Conservation (phyloP, 2,797 vertebrate genomes). For the Melanotaenia trifasciata region DNA sequence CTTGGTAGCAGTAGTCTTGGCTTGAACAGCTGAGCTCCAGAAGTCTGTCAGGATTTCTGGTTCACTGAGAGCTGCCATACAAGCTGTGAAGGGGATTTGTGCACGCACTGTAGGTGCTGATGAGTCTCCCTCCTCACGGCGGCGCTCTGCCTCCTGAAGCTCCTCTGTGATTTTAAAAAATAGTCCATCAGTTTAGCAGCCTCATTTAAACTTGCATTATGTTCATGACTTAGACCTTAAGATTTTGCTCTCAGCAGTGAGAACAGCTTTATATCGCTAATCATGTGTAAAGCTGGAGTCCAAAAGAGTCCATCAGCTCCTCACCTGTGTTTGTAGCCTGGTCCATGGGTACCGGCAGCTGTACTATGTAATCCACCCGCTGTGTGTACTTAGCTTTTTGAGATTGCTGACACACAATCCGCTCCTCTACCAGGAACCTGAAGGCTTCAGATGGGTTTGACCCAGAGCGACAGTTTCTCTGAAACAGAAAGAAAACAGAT, state of each 20-base stretch:
- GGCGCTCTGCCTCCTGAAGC: slow-evolving; percentile 92
- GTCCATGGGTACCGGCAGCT: slow-evolving; percentile 97
- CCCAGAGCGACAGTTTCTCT: slow-evolving; percentile 98
- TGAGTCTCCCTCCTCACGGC: slow-evolving; percentile 91
- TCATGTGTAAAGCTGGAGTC: background rate
- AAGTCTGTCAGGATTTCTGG: slow-evolving; percentile 97
- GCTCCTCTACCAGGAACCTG: slow-evolving; percentile 96
- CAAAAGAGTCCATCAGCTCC: background rate
- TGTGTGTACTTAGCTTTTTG: slow-evolving; percentile 98
- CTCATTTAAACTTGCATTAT: background rate
- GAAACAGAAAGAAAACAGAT: background rate
- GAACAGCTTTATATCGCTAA: background rate
- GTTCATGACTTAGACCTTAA: background rate
- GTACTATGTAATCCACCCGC: slow-evolving; percentile 98
- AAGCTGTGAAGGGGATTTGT: slow-evolving; percentile 95
- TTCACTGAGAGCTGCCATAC: slow-evolving; percentile 95
- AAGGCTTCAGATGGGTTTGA: slow-evolving; percentile 97
- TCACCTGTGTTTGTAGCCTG: slow-evolving; percentile 96
- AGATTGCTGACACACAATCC: slow-evolving; percentile 96
- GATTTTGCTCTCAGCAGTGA: background rate
- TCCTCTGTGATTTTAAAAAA: slow-evolving; percentile 84
- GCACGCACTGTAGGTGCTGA: slow-evolving; percentile 90
- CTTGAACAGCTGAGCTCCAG: slow-evolving; percentile 98
- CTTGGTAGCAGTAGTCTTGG: slow-evolving; percentile 98
- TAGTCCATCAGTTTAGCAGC: background rate